Conservation (phyloP, 53 echinoderm and acorn worm genomes). For the Echinometra lucunter region DNA sequence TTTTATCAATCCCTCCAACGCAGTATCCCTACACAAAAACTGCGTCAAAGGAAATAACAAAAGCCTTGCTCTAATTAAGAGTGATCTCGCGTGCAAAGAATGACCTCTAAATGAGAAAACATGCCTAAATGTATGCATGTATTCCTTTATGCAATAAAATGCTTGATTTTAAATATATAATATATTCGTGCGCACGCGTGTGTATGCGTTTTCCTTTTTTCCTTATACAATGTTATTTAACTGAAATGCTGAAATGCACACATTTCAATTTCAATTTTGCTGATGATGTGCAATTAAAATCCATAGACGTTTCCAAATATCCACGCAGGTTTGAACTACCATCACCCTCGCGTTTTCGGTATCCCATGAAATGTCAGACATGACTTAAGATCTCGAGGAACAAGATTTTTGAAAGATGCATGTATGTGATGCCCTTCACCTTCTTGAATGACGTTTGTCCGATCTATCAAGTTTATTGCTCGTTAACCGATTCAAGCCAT, state of each 20-base stretch:
- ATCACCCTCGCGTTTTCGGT: background rate
- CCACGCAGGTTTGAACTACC: too few relatives aligned
- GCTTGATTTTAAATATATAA: too few relatives aligned
- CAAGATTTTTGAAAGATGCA: background rate
- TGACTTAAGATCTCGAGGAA: background rate
- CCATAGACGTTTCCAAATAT: too few relatives aligned
- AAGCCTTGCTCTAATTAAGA: background rate
- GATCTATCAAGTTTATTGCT: conserved; percentile 26
- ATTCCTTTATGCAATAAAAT: too few relatives aligned
- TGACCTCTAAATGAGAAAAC: background rate
- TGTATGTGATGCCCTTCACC: conserved; percentile 10
- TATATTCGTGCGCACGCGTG: too few relatives aligned
- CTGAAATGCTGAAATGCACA: too few relatives aligned
- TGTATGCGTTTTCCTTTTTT: too few relatives aligned
- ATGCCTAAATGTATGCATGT: background rate
- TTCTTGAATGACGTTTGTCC: conserved; percentile 27
- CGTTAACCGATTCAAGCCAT: background rate
- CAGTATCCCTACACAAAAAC: background rate
- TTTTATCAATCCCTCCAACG: background rate
- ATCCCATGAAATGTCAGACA: background rate
- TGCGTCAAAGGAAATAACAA: background rate
- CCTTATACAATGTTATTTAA: too few relatives aligned
- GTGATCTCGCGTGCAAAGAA: background rate
- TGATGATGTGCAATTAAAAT: too few relatives aligned
- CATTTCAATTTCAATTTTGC: too few relatives aligned